Base-by-base conservation (phyloP, 2,797 vertebrate genomes). In the Lates japonicus region DNA sequence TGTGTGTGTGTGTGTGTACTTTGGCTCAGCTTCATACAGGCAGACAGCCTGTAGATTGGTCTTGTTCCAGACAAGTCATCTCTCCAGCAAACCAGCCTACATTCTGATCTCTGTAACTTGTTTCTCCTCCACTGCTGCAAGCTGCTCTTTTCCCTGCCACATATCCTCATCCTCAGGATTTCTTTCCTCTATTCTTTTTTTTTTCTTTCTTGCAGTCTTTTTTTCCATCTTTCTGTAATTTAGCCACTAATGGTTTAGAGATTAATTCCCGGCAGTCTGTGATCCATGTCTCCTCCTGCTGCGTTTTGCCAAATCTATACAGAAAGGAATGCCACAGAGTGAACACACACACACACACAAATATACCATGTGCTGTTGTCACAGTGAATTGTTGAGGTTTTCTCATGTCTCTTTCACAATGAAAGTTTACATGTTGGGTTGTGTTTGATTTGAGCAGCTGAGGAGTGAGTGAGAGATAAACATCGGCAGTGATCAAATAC, bases 21-120 rank as follows among this genome's bases (percentile, higher is more conserved):
- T 87, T 90, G 87, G 85, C 90, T 88, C 63, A 44, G 73, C 88
- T 84, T 88, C 83, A 84, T 58, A 81, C 71, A 74, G 19, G 63
- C 60, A 87, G 48, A 59, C 79, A 81, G 70, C 25, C 79, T 78
- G 48, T 80, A 75, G 71, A 68, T 81, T 86, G 84, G 76, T 84
- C 66, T n/a, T 8, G 25, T 88, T 89, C 86, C 88, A 91, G 83
- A 81, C 49, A 66, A 70, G 81, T 78, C 74, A 70, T 88, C 77
- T 77, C 76, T 80, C 81, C 71, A 83, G 74, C 60, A 80, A 52
- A 57, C 41, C 82, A 81, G 72, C 84, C 86, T 78, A 68, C 80
- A 60, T 75, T 42, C 79, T 74, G 49, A 46, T 86, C 83, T 78
- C 68, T 79, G n/a, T 58, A 71, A 70, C 67, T 59, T 48, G 19